Conservation (phyloP, 2,797 vertebrate species). For the Lateolabrax maculatus region DNA sequence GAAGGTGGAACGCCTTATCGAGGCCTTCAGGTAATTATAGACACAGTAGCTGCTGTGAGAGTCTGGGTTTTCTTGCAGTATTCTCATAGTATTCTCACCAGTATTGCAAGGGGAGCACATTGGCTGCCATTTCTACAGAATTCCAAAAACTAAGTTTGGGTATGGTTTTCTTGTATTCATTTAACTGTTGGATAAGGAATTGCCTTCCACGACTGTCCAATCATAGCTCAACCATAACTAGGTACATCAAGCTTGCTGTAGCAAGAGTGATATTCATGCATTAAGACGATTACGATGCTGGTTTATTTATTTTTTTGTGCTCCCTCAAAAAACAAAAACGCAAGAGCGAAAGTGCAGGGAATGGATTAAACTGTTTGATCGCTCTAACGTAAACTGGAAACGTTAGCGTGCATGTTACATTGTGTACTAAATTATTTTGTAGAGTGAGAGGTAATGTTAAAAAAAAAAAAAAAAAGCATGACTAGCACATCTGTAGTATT, state of each 20-base stretch:
- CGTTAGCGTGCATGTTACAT: too few relatives aligned
- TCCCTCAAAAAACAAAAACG: background rate
- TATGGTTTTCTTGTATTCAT: background rate
- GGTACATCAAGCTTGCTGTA: background rate
- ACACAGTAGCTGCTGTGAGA: background rate
- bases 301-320: too few relatives aligned
- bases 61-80: background rate
- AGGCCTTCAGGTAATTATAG: constrained; percentile 93
- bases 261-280: background rate
- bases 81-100: constrained; percentile 6
- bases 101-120: background rate
- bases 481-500: background rate
- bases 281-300: background rate
- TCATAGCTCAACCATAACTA: background rate
- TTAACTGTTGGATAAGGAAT: background rate
- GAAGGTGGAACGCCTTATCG: constrained; percentile 97
- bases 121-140: background rate
- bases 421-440: background rate
- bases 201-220: background rate
- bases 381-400: background rate
- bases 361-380: background rate
- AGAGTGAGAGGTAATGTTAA: background rate
- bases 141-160: background rate
- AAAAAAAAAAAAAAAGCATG: background rate
- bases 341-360: background rate